A percentile compares a stretch with the other conserved stretches of the same genome.
Conservation (phyloP, 2,888 invertebrate genomes). For the Sphaeridia pumilis region DNA sequence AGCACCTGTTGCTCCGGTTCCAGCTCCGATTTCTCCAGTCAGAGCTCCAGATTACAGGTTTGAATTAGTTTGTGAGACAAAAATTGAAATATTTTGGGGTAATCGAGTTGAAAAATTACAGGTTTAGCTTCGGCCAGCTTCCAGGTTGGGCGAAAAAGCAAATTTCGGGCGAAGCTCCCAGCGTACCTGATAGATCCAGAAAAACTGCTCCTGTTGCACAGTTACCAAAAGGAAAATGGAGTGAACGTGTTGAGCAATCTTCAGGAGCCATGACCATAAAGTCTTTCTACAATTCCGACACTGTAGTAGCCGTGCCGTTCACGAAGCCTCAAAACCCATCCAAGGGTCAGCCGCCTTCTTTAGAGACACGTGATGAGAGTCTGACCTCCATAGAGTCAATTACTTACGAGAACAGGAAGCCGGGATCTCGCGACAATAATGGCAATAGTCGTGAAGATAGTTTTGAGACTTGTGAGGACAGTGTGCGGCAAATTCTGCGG, state of each 20-base stretch:
- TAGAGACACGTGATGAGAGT: conserved; percentile 15
- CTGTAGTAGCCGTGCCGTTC: conserved; percentile 47
- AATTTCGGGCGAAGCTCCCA: conserved; percentile 39
- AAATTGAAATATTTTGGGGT: too few species aligned
- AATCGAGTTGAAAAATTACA: too few species aligned
- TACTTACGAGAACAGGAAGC: conserved; percentile 13
- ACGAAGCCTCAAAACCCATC: conserved; percentile 39
- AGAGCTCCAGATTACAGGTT: conserved; percentile 51
- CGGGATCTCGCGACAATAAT: conserved; percentile 17
- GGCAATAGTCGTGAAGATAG: conserved; percentile 24
- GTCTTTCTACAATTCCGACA: conserved; percentile 50
- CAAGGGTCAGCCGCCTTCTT: conserved; percentile 10
- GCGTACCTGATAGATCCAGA: conserved; percentile 16
- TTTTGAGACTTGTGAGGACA: conserved; percentile 23
- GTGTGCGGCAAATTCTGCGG: conserved; percentile 16
- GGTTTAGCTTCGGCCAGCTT: conserved; percentile 64
- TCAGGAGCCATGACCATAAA: conserved; percentile 47
- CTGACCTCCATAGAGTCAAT: conserved; percentile 18
- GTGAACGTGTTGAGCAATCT: conserved; percentile 56
- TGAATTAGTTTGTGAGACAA: too few species aligned
- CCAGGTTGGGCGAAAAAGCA: conserved; percentile 86
- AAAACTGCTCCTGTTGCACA: conserved; percentile 37
- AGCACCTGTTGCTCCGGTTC: conserved; percentile 5
- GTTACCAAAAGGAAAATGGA: conserved; percentile 78
- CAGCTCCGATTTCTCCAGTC: conserved; percentile 32